Base-by-base conservation (phyloP, 2,113 vertebrate species). In the Apodemus sylvaticus region DNA sequence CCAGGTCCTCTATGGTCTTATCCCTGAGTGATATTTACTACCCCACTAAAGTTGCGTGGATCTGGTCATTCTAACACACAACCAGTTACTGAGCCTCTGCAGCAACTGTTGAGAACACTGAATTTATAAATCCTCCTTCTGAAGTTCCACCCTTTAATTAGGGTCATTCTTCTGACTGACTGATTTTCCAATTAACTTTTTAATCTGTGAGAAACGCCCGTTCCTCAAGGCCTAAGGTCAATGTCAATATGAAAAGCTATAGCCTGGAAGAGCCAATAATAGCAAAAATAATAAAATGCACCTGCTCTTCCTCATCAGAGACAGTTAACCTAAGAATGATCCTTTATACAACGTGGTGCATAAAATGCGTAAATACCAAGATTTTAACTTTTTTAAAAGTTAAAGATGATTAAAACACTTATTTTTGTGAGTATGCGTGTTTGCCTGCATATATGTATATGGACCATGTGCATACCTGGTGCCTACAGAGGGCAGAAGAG, bases 131-230 rank as follows among this genome's bases (percentile, higher is more conserved):
- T 22, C 13, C 19, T 86, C 51, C 31, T 86, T 88, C 62, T 17
- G 90, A 73, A 86, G 74, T 53, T 48, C n/a, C 24, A 89, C 55
- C 20, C 48, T 86, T 92, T 81, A 77, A 89, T 79, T 68, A 74
- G 89, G 55, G 36, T 74, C 62, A 73, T 85, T 89, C 39, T 45
- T 95, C 77, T 85, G 88, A 42, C 51, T 71, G 34, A 42, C 62
- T 88, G 48, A 76, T 60, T 93, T 95, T 91, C 95, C 64, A 92
- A 86, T 55, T 74, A 74, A 86, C 48, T 68, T 91, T 93, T 92
- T 64, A 89, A 91, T 96, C 78, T 76, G 24, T 62, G 48, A 91
- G 64, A 70, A 17, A 64, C 89, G 70, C 60, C 87, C 26, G 17
- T 71, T 55, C 36, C 48, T 71, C 14, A 45, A 73, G 42, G 48